A percentile compares a stretch with the other conserved stretches of the same genome.
These are phyloP conservation scores for Scaptomyza montana DNA, from an alignment of 1,140 invertebrate species.

Conservation along the genomic window DNA sequence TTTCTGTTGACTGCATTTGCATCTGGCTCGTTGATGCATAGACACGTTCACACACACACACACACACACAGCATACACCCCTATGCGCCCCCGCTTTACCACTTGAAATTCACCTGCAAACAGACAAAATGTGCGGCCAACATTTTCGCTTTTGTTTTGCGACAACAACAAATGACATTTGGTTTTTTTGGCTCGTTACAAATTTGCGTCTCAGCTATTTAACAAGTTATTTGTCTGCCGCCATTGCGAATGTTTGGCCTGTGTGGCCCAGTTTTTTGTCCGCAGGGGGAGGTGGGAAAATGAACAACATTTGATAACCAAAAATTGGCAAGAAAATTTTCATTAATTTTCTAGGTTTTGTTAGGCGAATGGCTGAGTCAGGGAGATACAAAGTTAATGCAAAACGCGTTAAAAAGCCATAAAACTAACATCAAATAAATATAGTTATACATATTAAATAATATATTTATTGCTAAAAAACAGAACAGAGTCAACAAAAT, in stretches of 20 bases:
- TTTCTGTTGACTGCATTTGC: slow-evolving; percentile 42
- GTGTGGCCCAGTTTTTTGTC: slow-evolving; percentile 31
- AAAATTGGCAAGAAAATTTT: slow-evolving; percentile 36
- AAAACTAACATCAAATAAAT: too few relatives aligned
- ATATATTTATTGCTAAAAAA: too few relatives aligned
- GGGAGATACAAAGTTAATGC: too few relatives aligned
- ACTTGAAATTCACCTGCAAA: slow-evolving; percentile 42
- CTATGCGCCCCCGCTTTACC: not conserved
- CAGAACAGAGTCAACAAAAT: too few relatives aligned
- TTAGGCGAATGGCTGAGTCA: too few relatives aligned
- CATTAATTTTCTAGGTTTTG: too few relatives aligned
- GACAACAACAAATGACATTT: slow-evolving; percentile 16
- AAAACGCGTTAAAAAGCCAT: too few relatives aligned
- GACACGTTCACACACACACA: slow-evolving; percentile 28
- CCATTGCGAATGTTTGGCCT: not conserved
- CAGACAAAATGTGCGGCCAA: slow-evolving; percentile 39
- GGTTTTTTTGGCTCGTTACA: slow-evolving; percentile 45
- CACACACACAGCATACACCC: not conserved
- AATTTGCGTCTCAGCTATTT: slow-evolving; percentile 51
- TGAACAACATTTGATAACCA: not conserved
- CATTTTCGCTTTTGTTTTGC: slow-evolving; percentile 64
- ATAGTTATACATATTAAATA: too few relatives aligned
- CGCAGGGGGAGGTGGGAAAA: too few relatives aligned
- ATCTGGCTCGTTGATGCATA: slow-evolving; percentile 46
- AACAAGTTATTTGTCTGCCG: slow-evolving; percentile 32